Base-by-base conservation (phyloP, 2,888 invertebrate species). In the Nomada flava region DNA sequence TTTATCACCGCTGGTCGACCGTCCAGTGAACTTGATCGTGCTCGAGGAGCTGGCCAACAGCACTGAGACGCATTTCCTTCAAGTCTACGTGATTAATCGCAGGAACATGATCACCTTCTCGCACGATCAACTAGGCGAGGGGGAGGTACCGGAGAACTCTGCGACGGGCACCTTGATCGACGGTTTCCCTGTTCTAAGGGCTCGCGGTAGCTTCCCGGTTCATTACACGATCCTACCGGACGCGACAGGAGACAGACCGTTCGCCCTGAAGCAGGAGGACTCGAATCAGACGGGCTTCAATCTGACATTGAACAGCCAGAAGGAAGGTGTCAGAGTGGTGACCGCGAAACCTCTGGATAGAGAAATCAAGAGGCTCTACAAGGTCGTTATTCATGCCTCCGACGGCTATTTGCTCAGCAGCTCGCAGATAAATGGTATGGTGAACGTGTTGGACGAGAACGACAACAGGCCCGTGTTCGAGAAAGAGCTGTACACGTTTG, bases 381-480 rank as follows among this genome's bases (percentile, higher is more conserved):
- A 96, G 81, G 94, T 98, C 69, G 95, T 96, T 0, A 95, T 98
- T 69, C 96, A 97, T 91, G 98, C 98, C 0, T 96, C 96, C 15
- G 98, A 98, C 92, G 95, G 96, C 42, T 96, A 96, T 88, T 97
- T 97, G 60, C 95, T 97, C 65, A 98, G 98, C 93, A 97, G 96
- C 88, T 97, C 98, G 0, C 96, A 96, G 42, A 96, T 98, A n/a
- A 96, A 96, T 85, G 95, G 98, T 15, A 15, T 85, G 5, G 90
- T 99, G 55, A 95, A 95, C 26, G 95, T 99, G 42, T 94, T 96
- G 36, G 98, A 99, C 92, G 97, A 97, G 93, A 99, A 99, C 93
- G 99, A 99, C 94, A 98, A 99, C 93, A 96, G 97, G 82, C 99
- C 98, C 0, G 95, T 97, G 53, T 98, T 98, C 93, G 96, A 96